These are phyloP conservation scores for Manacus vitellinus DNA, from an alignment of 2,113 vertebrate species.

Conservation along the genomic window DNA sequence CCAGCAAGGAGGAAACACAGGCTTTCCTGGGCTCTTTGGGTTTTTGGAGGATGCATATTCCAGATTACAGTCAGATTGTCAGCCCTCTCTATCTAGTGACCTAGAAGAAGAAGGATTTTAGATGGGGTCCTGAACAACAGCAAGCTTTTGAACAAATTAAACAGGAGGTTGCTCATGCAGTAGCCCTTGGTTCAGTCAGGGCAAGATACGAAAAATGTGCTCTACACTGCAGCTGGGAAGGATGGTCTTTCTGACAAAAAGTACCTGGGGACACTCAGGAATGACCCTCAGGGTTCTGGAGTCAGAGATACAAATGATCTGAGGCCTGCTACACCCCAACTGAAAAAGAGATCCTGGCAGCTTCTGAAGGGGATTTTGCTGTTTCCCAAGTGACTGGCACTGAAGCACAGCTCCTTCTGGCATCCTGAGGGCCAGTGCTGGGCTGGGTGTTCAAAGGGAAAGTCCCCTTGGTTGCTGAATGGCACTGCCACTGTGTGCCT, in stretches of 20 bases:
- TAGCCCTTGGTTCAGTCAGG: neutral
- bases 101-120: accelerated
- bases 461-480: neutral
- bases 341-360: neutral
- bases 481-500: neutral
- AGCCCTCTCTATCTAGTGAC: neutral
- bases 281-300: neutral
- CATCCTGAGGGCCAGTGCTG: neutral
- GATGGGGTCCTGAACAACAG: neutral
- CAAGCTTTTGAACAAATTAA: neutral
- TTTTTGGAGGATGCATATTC: neutral
- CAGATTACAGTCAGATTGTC: neutral
- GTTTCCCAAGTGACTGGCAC: neutral
- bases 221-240: neutral
- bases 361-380: neutral
- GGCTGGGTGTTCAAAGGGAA: neutral
- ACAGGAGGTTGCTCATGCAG: neutral
- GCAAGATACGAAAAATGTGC: neutral
- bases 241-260: neutral
- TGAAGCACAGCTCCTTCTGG: neutral
- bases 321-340: neutral
- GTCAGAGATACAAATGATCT: neutral
- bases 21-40: neutral
- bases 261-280: too few relatives aligned
- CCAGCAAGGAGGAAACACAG: neutral